phyloP scores from a whole-genome alignment of 1,140 invertebrate genomes.

The Anastrepha ludens region DNA sequence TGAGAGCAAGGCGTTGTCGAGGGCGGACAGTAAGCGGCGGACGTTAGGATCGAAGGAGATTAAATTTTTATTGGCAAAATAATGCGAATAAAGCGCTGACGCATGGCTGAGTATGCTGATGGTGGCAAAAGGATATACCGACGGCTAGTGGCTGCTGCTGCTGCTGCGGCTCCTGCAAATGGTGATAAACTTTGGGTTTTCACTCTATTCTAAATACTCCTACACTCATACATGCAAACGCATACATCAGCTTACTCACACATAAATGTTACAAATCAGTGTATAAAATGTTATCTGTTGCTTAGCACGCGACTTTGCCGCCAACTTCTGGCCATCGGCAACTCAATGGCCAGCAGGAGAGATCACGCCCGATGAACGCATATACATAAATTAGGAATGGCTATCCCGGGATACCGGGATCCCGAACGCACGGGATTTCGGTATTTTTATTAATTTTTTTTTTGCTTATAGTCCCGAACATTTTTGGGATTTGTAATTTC shows the following conservation, averaged over 20 bases:
- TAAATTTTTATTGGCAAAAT: constrained; percentile 51
- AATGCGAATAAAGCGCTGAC: constrained; percentile 44
- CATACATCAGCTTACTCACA: constrained; percentile 4
- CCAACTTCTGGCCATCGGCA: not conserved
- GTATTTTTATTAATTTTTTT: too few relatives aligned
- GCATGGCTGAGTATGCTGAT: not conserved
- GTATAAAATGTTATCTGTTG: constrained; percentile 52
- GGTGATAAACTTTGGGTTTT: constrained; percentile 38
- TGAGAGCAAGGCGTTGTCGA: not conserved
- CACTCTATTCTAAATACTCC: not conserved
- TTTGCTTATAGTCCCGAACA: too few relatives aligned
- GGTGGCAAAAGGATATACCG: not conserved
- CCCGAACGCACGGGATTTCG: too few relatives aligned
- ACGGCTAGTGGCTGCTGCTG: not conserved
- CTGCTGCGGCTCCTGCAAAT: constrained; percentile 8
- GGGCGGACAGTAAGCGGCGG: not conserved
- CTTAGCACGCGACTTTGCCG: constrained; percentile 26
- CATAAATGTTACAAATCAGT: not conserved
- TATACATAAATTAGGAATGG: not conserved
- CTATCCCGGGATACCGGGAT: too few relatives aligned
- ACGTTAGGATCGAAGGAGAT: constrained; percentile 33
- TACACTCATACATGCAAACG: constrained; percentile 18
- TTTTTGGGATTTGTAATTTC: too few relatives aligned
- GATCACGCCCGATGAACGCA: constrained; percentile 1
- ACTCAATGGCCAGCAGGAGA: constrained; percentile 11